phyloP scores from a whole-genome alignment of 2,797 vertebrate genomes.

The Melanotaenia pygmaea region DNA sequence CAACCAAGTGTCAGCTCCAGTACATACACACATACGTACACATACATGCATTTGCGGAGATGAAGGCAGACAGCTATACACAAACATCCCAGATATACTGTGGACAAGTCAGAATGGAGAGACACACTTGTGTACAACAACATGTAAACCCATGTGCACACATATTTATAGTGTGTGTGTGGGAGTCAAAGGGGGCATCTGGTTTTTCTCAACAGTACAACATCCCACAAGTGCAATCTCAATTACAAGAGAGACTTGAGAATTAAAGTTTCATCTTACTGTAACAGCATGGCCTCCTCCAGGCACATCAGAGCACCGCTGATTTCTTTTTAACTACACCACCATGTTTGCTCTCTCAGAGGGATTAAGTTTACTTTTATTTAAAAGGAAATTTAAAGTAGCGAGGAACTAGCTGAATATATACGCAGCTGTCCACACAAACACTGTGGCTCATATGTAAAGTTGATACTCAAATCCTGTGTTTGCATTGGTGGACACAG shows the following conservation, averaged over 20 bases:
- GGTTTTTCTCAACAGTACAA: constrained; percentile 50
- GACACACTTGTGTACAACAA: constrained; percentile 53
- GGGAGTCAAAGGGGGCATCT: constrained; percentile 35
- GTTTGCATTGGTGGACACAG: constrained; percentile 26
- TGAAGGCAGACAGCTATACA: constrained; percentile 44
- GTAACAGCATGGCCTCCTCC: constrained; percentile 57
- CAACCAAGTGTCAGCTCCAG: constrained; percentile 68
- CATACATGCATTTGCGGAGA: constrained; percentile 45
- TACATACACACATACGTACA: constrained; percentile 24
- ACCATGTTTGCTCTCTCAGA: constrained; percentile 53
- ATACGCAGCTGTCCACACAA: constrained; percentile 38
- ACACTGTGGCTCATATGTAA: constrained; percentile 37
- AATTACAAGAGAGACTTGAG: constrained; percentile 70
- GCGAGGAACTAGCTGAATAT: constrained; percentile 52
- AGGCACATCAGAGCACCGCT: constrained; percentile 61
- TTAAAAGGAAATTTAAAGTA: constrained; percentile 67
- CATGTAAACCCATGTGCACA: constrained; percentile 51
- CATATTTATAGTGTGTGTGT: constrained; percentile 42
- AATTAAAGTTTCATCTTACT: constrained; percentile 75
- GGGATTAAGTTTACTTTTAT: constrained; percentile 71
- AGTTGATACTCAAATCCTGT: constrained; percentile 22
- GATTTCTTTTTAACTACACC: constrained; percentile 67
- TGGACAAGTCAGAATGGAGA: constrained; percentile 42
- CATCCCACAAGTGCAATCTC: constrained; percentile 67
- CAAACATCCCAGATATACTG: constrained; percentile 37